Evolutionary conservation across 2,888 invertebrate species (phyloP), one percentile per base, ranked within the genome.

Genomic region (Hanleya hanleyi): DNA sequence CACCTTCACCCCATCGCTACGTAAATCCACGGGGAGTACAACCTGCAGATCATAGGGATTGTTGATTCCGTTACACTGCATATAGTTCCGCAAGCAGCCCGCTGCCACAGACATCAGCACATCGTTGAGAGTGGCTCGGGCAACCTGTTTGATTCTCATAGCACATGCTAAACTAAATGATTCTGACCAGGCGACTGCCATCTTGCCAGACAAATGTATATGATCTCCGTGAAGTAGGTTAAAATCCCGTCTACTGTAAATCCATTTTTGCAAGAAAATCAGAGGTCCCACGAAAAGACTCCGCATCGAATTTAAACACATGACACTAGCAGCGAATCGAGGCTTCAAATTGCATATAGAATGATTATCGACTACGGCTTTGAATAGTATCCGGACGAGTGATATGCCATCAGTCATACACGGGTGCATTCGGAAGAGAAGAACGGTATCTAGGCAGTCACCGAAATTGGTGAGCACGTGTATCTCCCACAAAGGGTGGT

Each of bases 401-500:
- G 92, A 91, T 73, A 92, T 90, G 15, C 92, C 93, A 82, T 93
- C 93, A 0, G 92, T 91, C 37, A 93, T 83, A 74, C 92, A 91
- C 61, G 92, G 92, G 81, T 93, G 92, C 49, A 92, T 90, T 1
- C 93, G 84, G 50, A 92, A 85, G 61, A 92, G 85, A 7, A 91
- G 86, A 47, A 91, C 88, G 0, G 92, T 91, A 76, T 92, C 91
- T 70, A 88, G 83, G 2, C 82, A 82, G 32, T 88, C 86, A 4
- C 91, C 91, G 77, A 90, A 91, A 74, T 91, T 88, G 2, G 89
- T 87, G 15, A 92, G 78, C 6, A 93, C 89, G 67, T 92, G 91
- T 38, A 93, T 87, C 82, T 93, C 92, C 93, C 93, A 93, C 7
- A 92, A 89, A 0, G 93, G 92, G 69, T 89, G 88, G 29, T 91